Conservation (phyloP, 2,888 invertebrate genomes). For the Ophioninae sp. region DNA sequence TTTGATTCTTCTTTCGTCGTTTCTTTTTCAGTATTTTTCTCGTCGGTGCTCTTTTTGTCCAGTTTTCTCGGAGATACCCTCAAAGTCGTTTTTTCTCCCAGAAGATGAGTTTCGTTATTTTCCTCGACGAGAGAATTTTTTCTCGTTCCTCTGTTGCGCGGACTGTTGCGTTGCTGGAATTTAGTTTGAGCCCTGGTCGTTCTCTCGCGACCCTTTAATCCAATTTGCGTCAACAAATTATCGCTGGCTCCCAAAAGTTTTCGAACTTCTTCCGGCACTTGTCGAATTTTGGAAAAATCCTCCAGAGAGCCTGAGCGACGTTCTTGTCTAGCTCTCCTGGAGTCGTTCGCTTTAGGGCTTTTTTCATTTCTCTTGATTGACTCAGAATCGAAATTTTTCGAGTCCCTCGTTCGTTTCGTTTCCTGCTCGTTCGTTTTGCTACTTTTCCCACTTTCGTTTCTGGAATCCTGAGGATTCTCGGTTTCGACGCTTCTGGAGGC, state of each 20-base stretch:
- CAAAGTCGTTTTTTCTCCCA: conserved; percentile 44
- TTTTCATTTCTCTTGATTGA: conserved; percentile 50
- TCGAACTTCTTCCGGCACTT: conserved; percentile 69
- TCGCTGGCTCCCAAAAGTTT: conserved; percentile 69
- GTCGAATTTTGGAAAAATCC: conserved; percentile 61
- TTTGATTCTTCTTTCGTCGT: conserved; percentile 4
- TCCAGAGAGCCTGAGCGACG: conserved; percentile 60
- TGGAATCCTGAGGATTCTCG: conserved; percentile 6
- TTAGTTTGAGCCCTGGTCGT: conserved; percentile 20
- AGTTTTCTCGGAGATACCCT: conserved; percentile 72
- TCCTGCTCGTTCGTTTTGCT: conserved; percentile 44
- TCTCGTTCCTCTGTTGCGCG: conserved; percentile 38
- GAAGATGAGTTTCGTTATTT: no score
- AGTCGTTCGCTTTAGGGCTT: conserved; percentile 29
- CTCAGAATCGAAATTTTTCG: conserved; percentile 28
- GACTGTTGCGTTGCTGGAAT: conserved; percentile 7
- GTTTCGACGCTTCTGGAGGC: conserved; percentile 26
- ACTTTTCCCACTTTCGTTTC: conserved; percentile 30
- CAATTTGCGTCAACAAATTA: conserved; percentile 66
- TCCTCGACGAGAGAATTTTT: conserved; percentile 24
- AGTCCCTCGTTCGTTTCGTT: conserved; percentile 57
- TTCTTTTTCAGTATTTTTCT: conserved; percentile 33
- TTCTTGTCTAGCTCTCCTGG: conserved; percentile 60
- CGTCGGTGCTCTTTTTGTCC: conserved; percentile 64
- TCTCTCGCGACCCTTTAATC: conserved; percentile 59